Percentiles rank a stretch among this genome's conserved stretches.
These are phyloP conservation scores for Drosophila melanogaster DNA, from an alignment of 1,140 invertebrate species.

Conservation along the genomic window Release_6_plus_ISO1_MT NT_033779.5:6677001-6677500, in stretches of 20 bases:
- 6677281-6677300: slow-evolving; percentile 39
- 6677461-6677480: slow-evolving; percentile 45
- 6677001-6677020: slow-evolving; percentile 52
- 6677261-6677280: slow-evolving; percentile 47
- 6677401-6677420: slow-evolving; percentile 41
- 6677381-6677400: slow-evolving; percentile 43
- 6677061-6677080: slow-evolving; percentile 61
- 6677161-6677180: slow-evolving; percentile 11
- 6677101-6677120: slow-evolving; percentile 56
- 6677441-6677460: slow-evolving; percentile 48
- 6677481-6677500: slow-evolving; percentile 46
- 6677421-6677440: slow-evolving; percentile 46
- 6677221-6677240: slow-evolving; percentile 54
- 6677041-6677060: slow-evolving; percentile 59
- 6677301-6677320: slow-evolving; percentile 59
- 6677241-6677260: slow-evolving; percentile 68
- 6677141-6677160: slow-evolving; percentile 37
- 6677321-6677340: slow-evolving; percentile 55
- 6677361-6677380: slow-evolving; percentile 39
- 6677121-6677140: slow-evolving; percentile 54
- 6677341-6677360: slow-evolving; percentile 48
- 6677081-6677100: slow-evolving; percentile 51
- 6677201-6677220: slow-evolving; percentile 40
- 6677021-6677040: slow-evolving; percentile 55
- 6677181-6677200: slow-evolving; percentile 61